These are phyloP conservation scores for Pica pica DNA, from an alignment of 2,113 vertebrate genomes.

Conservation along the genomic window DNA sequence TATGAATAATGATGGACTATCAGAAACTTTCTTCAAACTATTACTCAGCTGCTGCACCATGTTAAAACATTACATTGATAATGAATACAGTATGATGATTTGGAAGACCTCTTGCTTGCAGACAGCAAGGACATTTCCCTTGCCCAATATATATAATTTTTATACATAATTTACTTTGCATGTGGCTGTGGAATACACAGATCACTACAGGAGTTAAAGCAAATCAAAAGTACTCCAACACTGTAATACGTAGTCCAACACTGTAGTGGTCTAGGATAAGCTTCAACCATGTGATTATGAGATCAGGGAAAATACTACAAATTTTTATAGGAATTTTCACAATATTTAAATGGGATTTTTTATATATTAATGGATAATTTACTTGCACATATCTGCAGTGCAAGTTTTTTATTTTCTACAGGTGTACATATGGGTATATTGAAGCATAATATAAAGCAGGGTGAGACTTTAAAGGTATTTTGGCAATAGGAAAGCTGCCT, in stretches of 20 bases:
- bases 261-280: not conserved
- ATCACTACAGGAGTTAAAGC: not conserved
- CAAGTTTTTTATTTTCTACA: not conserved
- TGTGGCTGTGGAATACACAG: not conserved
- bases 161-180: not conserved
- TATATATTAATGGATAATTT: not conserved
- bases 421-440: not conserved
- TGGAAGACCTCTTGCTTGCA: not conserved
- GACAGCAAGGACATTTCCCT: not conserved
- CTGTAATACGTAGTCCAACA: not conserved
- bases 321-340: not conserved
- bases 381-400: not conserved
- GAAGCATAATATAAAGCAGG: not conserved
- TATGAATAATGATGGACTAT: not conserved
- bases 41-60: not conserved
- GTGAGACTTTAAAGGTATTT: not conserved
- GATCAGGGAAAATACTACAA: not conserved
- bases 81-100: not conserved
- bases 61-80: not conserved
- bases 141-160: not conserved
- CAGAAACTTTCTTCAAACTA: not conserved
- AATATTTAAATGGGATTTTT: not conserved
- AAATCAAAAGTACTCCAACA: not conserved
- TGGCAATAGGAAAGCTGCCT: not conserved
- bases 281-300: not conserved